phyloP scores from a whole-genome alignment of 53 echinoderm and acorn worm species.

The Paracentrotus lividus region DNA sequence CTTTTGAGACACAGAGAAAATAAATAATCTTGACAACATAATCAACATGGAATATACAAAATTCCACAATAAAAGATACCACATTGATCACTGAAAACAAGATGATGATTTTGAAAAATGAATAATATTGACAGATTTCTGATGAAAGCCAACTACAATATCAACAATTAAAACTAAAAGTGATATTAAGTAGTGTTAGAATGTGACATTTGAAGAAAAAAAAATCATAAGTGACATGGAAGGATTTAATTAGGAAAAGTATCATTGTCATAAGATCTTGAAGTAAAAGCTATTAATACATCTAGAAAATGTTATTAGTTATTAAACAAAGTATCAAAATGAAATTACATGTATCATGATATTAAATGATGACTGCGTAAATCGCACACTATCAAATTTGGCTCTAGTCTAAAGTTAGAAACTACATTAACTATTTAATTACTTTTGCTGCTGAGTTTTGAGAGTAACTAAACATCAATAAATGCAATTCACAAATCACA shows the following conservation, averaged over 20 bases:
- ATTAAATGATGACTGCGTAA: not conserved
- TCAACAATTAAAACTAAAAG: not conserved
- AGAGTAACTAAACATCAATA: not conserved
- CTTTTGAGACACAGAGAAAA: not conserved
- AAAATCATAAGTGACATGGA: not conserved
- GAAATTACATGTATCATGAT: not conserved
- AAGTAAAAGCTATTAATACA: not conserved
- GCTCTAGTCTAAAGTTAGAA: not conserved
- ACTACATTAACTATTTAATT: not conserved
- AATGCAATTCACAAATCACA: not conserved
- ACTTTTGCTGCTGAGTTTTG: not conserved
- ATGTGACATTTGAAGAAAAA: not conserved
- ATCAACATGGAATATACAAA: not conserved
- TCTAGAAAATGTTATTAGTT: not conserved
- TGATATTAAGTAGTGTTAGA: not conserved
- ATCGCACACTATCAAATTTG: not conserved
- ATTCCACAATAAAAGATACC: not conserved
- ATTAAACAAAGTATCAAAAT: not conserved
- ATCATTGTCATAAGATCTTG: not conserved
- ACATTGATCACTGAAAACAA: not conserved
- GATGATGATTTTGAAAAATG: not conserved
- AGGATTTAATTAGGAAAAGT: not conserved
- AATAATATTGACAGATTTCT: not conserved
- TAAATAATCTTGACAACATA: not conserved
- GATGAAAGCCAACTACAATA: not conserved